Evolutionary conservation across 2,888 invertebrate species (phyloP).

Genomic region (Brachycybe producta): DNA sequence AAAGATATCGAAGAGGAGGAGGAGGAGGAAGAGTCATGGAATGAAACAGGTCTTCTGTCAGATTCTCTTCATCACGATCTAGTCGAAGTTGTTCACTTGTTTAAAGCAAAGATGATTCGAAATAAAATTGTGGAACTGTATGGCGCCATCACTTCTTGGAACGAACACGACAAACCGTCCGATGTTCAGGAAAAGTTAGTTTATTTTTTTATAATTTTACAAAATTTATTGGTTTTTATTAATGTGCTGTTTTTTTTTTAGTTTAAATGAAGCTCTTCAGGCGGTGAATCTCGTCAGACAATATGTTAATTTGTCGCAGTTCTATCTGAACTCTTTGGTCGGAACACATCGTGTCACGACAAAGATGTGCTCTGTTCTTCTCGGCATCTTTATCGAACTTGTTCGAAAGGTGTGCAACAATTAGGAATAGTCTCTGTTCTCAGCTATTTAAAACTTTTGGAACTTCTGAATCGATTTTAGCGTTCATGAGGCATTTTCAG

Average conservation of each 20-base stretch:
- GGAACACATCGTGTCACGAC: constrained; percentile 62
- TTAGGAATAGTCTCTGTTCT: not conserved
- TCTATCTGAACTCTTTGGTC: constrained; percentile 62
- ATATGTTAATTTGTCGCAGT: constrained; percentile 58
- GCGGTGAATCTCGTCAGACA: constrained; percentile 56
- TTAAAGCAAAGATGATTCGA: too few relatives aligned
- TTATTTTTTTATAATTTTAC: not conserved
- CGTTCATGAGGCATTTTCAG: too few relatives aligned
- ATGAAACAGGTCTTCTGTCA: too few relatives aligned
- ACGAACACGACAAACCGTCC: too few relatives aligned
- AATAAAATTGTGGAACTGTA: too few relatives aligned
- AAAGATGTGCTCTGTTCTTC: constrained; percentile 67
- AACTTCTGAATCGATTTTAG: too few relatives aligned
- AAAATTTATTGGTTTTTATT: not conserved
- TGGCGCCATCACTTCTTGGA: too few relatives aligned
- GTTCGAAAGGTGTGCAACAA: constrained; percentile 50
- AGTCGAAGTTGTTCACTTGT: too few relatives aligned
- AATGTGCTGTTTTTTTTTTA: not conserved
- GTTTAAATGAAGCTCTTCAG: not conserved
- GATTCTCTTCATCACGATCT: too few relatives aligned
- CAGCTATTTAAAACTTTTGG: not conserved
- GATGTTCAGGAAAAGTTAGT: constrained; percentile 6
- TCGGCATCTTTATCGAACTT: constrained; percentile 73
- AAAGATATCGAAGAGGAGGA: too few relatives aligned
- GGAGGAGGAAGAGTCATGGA: too few relatives aligned